Conservation (phyloP, 37 sponge, comb jelly and placozoan genomes). For the Spongia lamella region DNA sequence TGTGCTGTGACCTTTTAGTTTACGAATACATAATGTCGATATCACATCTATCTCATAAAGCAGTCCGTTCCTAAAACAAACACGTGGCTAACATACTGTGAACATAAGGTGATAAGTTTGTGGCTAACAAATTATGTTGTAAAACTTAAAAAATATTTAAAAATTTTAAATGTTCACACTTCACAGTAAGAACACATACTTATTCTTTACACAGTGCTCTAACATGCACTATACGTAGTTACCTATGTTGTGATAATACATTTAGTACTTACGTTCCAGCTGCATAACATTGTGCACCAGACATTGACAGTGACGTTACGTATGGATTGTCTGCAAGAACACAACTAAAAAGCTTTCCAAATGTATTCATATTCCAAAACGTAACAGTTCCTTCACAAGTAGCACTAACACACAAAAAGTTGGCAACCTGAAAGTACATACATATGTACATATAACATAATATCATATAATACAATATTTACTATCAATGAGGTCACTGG, state of each 20-base stretch:
- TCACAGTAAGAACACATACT: too few species aligned
- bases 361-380: too few species aligned
- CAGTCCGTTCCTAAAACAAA: constrained; percentile 61
- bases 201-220: too few species aligned
- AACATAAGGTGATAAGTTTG: too few species aligned
- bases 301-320: neutral
- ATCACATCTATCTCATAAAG: constrained; percentile 69
- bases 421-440: neutral
- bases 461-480: neutral
- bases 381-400: neutral
- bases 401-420: neutral
- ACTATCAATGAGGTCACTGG: neutral
- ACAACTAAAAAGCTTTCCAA: neutral
- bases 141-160: too few species aligned
- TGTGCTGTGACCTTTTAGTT: constrained; percentile 55
- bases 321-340: neutral
- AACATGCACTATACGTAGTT: neutral
- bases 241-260: neutral
- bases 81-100: too few species aligned
- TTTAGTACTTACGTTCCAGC: neutral
- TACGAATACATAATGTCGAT: constrained; percentile 55
- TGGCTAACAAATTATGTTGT: too few species aligned
- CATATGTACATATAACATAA: constrained; percentile 40
- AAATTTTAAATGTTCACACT: too few species aligned
- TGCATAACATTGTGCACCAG: constrained; percentile 5